Evolutionary conservation across 1,140 invertebrate species (phyloP), one percentile per base, ranked within the genome.

Genomic region (Orius insidiosus): DNA sequence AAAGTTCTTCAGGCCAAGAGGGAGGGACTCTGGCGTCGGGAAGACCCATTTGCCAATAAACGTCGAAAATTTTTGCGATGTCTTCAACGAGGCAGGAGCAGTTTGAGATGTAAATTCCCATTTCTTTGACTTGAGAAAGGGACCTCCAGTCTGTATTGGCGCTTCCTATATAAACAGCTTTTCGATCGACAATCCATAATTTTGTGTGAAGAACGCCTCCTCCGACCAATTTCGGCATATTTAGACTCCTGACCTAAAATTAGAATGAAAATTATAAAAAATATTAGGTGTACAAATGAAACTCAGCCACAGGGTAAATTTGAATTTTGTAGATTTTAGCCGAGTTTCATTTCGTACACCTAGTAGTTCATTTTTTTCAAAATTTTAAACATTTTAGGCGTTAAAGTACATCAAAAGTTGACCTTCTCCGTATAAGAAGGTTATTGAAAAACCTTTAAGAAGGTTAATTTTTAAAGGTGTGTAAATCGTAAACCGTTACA

Each of bases 131-230:
- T 69, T 98, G 90, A 3, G 89, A 92, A 0, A 97, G 66, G 0
- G 93, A 80, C 56, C 92, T 69, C 93, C 92, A 98, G 24, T 98
- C 85, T 79, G 86, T 85, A 56, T 89, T 89, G 11, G 85, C 84
- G 56, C 81, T 85, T n/a, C 85, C 85, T 46, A 89, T 65, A 58
- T 86, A 89, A 50, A 85, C 69, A 59, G 86, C 78, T 46, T 68
- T 67, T 32, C 70, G 61, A 62, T 98, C 94, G 15, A 90, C 73
- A 6, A 98, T 71, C 80, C 78, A 83, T 8, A 98, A 71, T 67
- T 98, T 98, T 0, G 93, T 96, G 60, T 98, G 94, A 6, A 98
- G 68, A 8, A 98, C 81, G n/a, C 94, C 94, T 34, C 66, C 68
- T 1, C 86, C 86, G 11, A 96, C 54, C 16, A 96, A 65, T 53